These are phyloP conservation scores for Daboia siamensis DNA, from an alignment of 2,113 vertebrate species.

Conservation along the genomic window DNA sequence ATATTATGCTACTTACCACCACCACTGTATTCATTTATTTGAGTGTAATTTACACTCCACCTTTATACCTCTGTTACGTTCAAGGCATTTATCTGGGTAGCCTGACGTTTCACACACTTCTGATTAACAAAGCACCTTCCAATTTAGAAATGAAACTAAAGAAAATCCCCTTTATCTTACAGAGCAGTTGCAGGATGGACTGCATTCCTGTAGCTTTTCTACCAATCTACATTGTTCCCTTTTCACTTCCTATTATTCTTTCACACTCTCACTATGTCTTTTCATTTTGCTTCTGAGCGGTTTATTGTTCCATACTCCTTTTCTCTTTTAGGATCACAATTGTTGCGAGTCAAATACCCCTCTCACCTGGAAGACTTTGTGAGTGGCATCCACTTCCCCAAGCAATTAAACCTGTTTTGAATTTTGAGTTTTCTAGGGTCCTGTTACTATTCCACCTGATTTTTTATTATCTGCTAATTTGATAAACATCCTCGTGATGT, in stretches of 20 bases:
- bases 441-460: background rate
- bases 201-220: background rate
- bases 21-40: background rate
- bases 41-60: background rate
- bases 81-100: background rate
- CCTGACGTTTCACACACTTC: background rate
- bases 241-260: background rate
- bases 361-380: background rate
- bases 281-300: background rate
- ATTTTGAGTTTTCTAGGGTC: background rate
- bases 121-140: background rate
- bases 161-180: background rate
- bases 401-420: background rate
- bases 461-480: background rate
- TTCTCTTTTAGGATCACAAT: background rate
- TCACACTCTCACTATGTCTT: background rate
- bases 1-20: background rate
- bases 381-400: background rate
- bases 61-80: background rate
- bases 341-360: background rate
- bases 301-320: background rate
- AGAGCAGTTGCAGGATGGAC: background rate
- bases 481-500: background rate
- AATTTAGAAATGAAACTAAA: background rate
- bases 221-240: background rate